Evolutionary conservation across 2,888 invertebrate species (phyloP).

Genomic region (Rhynchonema sp.): DNA sequence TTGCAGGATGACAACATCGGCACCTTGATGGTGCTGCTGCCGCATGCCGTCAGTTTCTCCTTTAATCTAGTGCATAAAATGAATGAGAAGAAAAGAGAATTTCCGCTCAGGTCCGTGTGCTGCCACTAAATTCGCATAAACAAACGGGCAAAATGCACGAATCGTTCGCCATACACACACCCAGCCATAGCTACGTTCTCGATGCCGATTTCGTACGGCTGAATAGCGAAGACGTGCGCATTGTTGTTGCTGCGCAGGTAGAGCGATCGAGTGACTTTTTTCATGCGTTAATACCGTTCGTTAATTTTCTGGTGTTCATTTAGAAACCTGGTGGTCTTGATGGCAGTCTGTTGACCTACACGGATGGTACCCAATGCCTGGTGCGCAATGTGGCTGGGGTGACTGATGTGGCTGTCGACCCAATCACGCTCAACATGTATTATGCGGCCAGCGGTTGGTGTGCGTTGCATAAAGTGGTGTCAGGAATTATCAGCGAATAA

Average conservation of each 20-base stretch:
- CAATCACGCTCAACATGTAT: slow-evolving; percentile 13
- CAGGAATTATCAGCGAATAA: no score
- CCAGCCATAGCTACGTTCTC: no score
- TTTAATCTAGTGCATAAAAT: no score
- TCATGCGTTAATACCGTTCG: no score
- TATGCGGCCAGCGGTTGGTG: slow-evolving; percentile 9
- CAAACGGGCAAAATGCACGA: neutral
- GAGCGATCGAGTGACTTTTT: no score
- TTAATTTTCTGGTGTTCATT: no score
- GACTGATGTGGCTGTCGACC: slow-evolving; percentile 13
- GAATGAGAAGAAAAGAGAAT: no score
- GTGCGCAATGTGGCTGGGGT: slow-evolving; percentile 11
- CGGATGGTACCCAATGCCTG: neutral
- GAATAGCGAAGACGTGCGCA: neutral
- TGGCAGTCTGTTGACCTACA: no score
- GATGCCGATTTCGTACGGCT: neutral
- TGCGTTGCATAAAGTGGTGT: no score
- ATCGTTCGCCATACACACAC: no score
- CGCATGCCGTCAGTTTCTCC: neutral
- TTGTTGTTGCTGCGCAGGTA: no score
- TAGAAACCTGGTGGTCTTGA: no score
- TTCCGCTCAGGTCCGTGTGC: neutral
- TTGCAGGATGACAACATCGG: neutral
- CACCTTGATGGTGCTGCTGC: neutral
- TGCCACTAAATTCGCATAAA: neutral